Evolutionary conservation across 2,113 vertebrate genomes (phyloP), one percentile per base, ranked within the genome.

Genomic region (Chaetura pelagica): DNA sequence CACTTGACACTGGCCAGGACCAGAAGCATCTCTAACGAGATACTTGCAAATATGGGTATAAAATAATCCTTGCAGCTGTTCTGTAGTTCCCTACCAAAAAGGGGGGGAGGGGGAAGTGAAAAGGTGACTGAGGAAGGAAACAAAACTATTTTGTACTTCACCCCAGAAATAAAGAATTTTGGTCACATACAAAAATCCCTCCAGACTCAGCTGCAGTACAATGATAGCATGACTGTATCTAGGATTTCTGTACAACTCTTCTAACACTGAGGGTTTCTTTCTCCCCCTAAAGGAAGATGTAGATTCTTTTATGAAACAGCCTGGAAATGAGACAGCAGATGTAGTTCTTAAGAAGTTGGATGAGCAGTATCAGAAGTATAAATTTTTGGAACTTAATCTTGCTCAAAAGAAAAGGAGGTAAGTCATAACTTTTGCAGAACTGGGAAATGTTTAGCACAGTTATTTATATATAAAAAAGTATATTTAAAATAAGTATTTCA

Each of bases 361-460:
- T 88, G 99, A 99, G 74, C 99, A 99, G 88, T 99, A 99, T 97
- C 99, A 99, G 98, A 99, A 99, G 95, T 99, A 99, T 93, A 99
- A 99, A 96, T 99, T 99, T 97, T 99, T 99, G 99, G 99, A 99
- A 94, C 98, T 99, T 97, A 99, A 99, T 95, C 98, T 99, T 97
- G 98, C 98, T 78, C 99, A 99, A 92, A 99, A 99, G 98, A 99
- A 99, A 97, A 98, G 99, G 89, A 98, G 99, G 99, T 99, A 97
- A 94, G 95, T 97, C 24, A 21, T 55, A 18, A 52, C 67, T 73
- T 93, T 92, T 88, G 68, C 32, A 67, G 67, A 77, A 72, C 30
- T 84, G 83, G 35, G 76, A 90, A 86, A 84, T 87, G 61, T 86
- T 81, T 86, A 81, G 76, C 57, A 68, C 14, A 24, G 38, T 71